Evolutionary conservation across 2,113 vertebrate genomes (phyloP).

Genomic region (Leucoraja erinaceus): DNA sequence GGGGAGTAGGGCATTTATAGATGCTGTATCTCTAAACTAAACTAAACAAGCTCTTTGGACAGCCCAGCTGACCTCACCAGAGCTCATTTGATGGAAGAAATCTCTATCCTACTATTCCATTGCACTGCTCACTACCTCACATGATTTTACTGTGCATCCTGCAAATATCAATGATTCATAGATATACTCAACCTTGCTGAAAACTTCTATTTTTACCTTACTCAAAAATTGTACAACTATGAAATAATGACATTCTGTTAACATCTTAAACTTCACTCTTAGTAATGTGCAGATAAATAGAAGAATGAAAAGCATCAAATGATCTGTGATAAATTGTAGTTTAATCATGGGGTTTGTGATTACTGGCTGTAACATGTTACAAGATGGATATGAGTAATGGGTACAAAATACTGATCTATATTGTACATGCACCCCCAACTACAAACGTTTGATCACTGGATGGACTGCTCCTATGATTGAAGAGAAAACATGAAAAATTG

Average conservation of each 20-base stretch:
- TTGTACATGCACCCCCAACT: background rate
- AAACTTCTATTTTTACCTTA: background rate
- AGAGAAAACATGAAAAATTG: background rate
- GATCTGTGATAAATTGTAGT: background rate
- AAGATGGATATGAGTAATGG: background rate
- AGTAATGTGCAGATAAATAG: background rate
- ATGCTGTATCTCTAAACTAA: too few species aligned
- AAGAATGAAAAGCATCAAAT: background rate
- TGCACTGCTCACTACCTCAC: background rate
- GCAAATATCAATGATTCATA: background rate
- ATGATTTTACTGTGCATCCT: background rate
- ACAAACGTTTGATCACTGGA: background rate
- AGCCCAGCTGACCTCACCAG: background rate
- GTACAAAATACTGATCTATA: background rate
- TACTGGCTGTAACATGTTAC: background rate
- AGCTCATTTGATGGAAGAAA: background rate
- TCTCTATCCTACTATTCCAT: background rate
- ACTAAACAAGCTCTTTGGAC: background rate
- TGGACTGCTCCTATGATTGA: background rate
- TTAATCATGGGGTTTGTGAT: background rate
- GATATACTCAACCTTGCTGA: background rate
- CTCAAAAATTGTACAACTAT: background rate
- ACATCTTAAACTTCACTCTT: background rate
- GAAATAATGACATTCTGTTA: background rate
- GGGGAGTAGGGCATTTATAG: too few species aligned